Conservation (phyloP, 2,797 vertebrate species). For the Adrianichthys oophorus region DNA sequence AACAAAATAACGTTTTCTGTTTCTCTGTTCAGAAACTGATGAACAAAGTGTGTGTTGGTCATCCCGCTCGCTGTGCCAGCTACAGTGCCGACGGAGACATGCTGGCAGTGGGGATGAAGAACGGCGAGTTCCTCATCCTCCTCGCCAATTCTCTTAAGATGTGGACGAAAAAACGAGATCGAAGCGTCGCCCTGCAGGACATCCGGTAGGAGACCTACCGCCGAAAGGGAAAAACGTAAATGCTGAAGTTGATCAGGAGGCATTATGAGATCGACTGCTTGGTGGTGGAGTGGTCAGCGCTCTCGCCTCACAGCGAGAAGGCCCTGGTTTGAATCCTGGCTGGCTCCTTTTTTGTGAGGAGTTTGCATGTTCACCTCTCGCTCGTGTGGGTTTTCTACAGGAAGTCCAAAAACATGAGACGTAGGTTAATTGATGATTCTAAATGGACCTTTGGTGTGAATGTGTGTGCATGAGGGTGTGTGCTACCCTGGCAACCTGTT, state of each 20-base stretch:
- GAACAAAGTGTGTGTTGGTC: conserved; percentile 92
- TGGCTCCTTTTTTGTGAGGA: not conserved
- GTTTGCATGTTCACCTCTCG: too few relatives aligned
- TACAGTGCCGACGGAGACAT: conserved; percentile 93
- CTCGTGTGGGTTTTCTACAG: too few relatives aligned
- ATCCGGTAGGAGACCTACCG: conserved; percentile 81
- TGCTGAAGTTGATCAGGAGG: not conserved
- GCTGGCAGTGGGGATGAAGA: conserved; percentile 95
- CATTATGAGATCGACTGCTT: too few relatives aligned
- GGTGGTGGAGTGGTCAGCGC: too few relatives aligned
- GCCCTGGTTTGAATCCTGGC: too few relatives aligned
- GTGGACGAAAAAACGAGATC: conserved; percentile 96
- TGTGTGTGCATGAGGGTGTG: too few relatives aligned
- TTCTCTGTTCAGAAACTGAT: conserved; percentile 83
- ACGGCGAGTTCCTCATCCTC: conserved; percentile 92
- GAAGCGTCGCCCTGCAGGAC: conserved; percentile 90
- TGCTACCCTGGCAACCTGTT: too few relatives aligned
- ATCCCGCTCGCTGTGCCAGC: conserved; percentile 84
- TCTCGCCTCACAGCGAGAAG: too few relatives aligned
- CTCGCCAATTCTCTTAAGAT: conserved; percentile 90
- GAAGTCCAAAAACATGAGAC: too few relatives aligned
- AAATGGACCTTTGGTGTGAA: too few relatives aligned
- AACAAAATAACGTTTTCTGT: not conserved
- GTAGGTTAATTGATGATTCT: too few relatives aligned
- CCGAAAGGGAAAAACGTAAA: too few relatives aligned